Conservation (phyloP, 2,888 invertebrate genomes). For the Stratiomys singularior region DNA sequence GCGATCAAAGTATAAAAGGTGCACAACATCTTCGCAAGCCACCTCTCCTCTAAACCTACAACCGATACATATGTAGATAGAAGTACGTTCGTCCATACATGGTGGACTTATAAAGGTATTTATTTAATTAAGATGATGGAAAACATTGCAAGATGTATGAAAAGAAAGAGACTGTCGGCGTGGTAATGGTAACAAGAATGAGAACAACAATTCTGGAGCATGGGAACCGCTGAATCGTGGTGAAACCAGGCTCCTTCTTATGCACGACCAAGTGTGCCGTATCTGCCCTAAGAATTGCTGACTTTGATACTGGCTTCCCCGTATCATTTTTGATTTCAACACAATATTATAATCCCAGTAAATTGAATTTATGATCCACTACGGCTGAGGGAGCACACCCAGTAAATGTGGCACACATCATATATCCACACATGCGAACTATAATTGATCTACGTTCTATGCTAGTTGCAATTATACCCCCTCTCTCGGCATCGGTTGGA, state of each 20-base stretch:
- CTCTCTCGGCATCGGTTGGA: not conserved
- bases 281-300: not conserved
- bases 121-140: conserved; percentile 44
- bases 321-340: not conserved
- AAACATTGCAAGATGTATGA: conserved; percentile 10
- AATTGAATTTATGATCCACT: not conserved
- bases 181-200: not conserved
- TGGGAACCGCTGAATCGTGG: not conserved
- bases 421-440: not conserved
- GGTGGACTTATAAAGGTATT: conserved; percentile 36
- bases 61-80: not conserved
- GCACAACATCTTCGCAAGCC: conserved; percentile 20
- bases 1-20: conserved; percentile 37
- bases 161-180: not conserved
- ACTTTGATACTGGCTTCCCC: not conserved
- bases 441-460: not conserved
- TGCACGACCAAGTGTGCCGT: too few species aligned
- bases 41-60: conserved; percentile 6
- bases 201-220: not conserved
- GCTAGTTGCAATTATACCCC: conserved; percentile 8
- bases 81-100: not conserved
- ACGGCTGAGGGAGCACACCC: conserved; percentile 4
- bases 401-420: conserved; percentile 5
- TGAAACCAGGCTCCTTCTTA: too few species aligned
- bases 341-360: not conserved